Conservation (phyloP, 2,888 invertebrate genomes). For the Ellobium chinense region DNA sequence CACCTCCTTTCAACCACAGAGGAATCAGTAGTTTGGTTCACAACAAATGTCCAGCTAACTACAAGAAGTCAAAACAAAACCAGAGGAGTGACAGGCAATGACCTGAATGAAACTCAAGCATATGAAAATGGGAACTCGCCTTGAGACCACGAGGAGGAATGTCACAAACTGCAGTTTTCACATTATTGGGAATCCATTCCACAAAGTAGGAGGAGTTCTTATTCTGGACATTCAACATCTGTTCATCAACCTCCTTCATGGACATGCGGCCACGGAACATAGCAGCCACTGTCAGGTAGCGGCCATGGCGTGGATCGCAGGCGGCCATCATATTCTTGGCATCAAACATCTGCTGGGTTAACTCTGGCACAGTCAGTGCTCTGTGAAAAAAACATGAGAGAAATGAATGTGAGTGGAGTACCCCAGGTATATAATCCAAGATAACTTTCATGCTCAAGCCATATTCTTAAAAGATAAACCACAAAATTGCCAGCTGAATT, state of each 20-base stretch:
- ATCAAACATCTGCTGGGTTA: slow-evolving; percentile 87
- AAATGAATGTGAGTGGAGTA: too few species aligned
- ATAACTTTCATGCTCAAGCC: too few species aligned
- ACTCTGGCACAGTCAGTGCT: slow-evolving; percentile 55
- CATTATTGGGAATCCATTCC: slow-evolving; percentile 75
- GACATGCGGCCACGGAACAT: slow-evolving; percentile 77
- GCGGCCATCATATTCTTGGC: slow-evolving; percentile 99
- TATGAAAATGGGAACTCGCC: slow-evolving; percentile 9
- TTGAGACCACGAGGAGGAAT: slow-evolving; percentile 89
- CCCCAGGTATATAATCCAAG: too few species aligned
- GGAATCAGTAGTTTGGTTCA: too few species aligned
- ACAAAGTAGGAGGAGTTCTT: slow-evolving; percentile 73
- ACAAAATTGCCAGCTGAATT: too few species aligned
- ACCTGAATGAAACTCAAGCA: too few species aligned
- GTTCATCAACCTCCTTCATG: slow-evolving; percentile 84
- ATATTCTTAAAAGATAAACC: too few species aligned
- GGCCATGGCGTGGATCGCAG: slow-evolving; percentile 94
- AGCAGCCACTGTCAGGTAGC: slow-evolving; percentile 79
- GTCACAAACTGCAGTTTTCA: slow-evolving; percentile 92
- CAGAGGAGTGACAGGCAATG: too few species aligned
- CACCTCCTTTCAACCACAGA: too few species aligned
- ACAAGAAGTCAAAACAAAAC: too few species aligned
- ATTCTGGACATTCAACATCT: slow-evolving; percentile 89
- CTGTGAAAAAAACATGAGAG: too few species aligned
- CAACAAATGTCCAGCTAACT: too few species aligned